Percentiles rank a stretch among this genome's conserved stretches.
phyloP scores from a whole-genome alignment of 2,888 invertebrate genomes.

The Tipula lateralis region DNA sequence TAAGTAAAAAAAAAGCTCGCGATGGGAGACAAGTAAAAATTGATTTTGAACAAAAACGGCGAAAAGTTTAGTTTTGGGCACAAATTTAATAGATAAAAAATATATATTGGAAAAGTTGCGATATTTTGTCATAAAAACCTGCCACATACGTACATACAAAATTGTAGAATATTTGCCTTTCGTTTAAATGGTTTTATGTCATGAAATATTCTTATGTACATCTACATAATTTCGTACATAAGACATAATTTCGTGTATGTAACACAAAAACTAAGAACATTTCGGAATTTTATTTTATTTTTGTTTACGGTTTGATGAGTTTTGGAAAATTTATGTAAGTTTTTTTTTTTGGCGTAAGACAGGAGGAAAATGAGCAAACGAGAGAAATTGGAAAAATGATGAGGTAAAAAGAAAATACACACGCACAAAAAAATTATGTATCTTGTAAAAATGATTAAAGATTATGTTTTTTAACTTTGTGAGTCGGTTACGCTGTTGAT shows the following conservation, averaged over 20 bases:
- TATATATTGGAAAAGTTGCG: neutral
- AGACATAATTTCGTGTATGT: neutral
- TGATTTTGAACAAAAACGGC: neutral
- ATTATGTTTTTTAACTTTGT: neutral
- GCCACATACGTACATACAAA: neutral
- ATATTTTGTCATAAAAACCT: neutral
- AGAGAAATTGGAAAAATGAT: neutral
- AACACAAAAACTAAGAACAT: neutral
- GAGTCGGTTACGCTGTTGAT: neutral
- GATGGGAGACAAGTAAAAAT: neutral
- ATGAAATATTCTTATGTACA: neutral
- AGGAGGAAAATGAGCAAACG: neutral
- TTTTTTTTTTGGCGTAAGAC: neutral
- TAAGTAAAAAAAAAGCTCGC: neutral
- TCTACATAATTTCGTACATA: neutral
- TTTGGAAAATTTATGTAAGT: neutral
- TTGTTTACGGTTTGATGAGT: neutral
- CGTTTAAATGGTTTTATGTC: neutral
- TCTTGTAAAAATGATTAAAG: conserved; percentile 5
- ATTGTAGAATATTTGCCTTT: neutral
- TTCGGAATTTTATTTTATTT: too few relatives aligned
- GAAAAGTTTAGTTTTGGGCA: neutral
- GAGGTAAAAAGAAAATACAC: neutral
- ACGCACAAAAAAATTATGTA: neutral
- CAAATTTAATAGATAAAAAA: neutral